phyloP scores from a whole-genome alignment of 2,797 vertebrate genomes.

The Sus cebifrons region DNA sequence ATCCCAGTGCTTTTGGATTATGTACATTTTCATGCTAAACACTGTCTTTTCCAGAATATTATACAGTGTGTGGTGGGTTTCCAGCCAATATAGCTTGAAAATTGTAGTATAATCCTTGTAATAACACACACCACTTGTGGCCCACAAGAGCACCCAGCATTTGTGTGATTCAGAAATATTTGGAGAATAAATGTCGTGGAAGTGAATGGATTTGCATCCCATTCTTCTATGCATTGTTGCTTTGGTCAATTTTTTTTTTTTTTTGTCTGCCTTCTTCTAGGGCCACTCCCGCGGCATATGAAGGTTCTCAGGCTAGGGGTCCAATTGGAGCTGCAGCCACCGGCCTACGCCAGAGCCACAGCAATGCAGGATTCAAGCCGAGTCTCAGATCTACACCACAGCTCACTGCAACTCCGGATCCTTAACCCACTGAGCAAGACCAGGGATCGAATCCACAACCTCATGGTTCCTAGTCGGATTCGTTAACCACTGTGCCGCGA shows the following conservation, averaged over 20 bases:
- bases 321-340: no score
- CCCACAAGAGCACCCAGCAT: not conserved
- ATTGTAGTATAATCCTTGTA: constrained; percentile 18
- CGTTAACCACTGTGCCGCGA: no score
- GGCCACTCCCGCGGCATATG: no score
- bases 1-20: constrained; percentile 47
- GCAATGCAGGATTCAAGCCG: no score
- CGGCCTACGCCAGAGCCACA: no score
- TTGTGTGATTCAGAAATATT: constrained; percentile 10
- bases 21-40: not conserved
- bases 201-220: not conserved
- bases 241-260: not conserved
- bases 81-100: not conserved
- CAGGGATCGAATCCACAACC: no score
- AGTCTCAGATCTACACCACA: no score
- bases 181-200: not conserved
- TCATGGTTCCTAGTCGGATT: no score
- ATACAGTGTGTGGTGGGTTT: not conserved
- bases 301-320: no score
- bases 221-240: not conserved
- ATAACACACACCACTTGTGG: not conserved
- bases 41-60: constrained; percentile 33
- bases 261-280: no score
- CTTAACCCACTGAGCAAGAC: no score
- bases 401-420: no score